A percentile compares a stretch with the other conserved stretches of the same genome.
Conservation (phyloP, 1,140 invertebrate genomes). For the Ceratina australensis region DNA sequence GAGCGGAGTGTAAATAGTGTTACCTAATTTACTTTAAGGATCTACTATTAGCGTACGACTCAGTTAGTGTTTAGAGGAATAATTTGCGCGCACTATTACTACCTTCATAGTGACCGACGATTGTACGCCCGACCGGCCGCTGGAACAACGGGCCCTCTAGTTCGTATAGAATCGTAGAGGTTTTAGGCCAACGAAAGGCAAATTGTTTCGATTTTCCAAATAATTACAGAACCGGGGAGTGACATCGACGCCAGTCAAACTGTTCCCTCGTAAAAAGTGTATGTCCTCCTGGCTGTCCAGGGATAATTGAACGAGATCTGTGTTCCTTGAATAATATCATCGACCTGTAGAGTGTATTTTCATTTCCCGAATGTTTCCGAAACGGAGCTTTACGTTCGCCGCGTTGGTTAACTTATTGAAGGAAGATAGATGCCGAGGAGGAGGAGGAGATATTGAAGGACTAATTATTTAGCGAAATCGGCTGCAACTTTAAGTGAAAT, state of each 20-base stretch:
- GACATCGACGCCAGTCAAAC: neutral
- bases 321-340: constrained; percentile 49
- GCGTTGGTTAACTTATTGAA: constrained; percentile 32
- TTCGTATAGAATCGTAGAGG: constrained; percentile 62
- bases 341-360: constrained; percentile 31
- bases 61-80: constrained; percentile 58
- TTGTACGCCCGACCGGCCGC: constrained; percentile 40
- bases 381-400: neutral
- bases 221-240: constrained; percentile 43
- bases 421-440: neutral
- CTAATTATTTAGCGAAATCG: constrained; percentile 66
- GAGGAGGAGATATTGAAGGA: constrained; percentile 7
- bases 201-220: constrained; percentile 62
- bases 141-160: constrained; percentile 60
- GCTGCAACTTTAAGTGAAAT: constrained; percentile 63
- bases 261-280: neutral
- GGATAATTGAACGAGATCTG: constrained; percentile 8
- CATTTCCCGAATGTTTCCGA: neutral
- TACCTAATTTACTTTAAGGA: constrained; percentile 72
- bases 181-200: constrained; percentile 43
- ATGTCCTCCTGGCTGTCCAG: neutral
- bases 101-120: constrained; percentile 64
- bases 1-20: constrained; percentile 71
- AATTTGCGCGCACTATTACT: constrained; percentile 68
- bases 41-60: constrained; percentile 64